phyloP scores from a whole-genome alignment of 92 coral and sea anemone species.

The Zoanthus solanderi region DNA sequence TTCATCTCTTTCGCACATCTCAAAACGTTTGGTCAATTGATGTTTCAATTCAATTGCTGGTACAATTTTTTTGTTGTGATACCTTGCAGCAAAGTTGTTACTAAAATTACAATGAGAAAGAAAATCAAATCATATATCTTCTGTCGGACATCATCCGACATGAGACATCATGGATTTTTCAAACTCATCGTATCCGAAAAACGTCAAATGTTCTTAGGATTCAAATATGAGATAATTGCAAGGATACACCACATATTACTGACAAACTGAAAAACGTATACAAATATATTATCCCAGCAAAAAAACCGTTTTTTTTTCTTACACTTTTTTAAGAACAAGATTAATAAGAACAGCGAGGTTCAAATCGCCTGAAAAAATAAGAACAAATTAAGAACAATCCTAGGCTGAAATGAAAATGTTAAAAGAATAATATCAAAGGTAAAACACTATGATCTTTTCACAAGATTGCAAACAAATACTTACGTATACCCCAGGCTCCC shows the following conservation, averaged over 20 bases:
- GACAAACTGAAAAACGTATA: too few relatives aligned
- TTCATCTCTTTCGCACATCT: background rate
- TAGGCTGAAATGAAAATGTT: too few relatives aligned
- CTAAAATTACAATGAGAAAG: background rate
- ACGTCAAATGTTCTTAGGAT: background rate
- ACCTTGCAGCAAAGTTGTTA: background rate
- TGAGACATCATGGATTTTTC: slow-evolving; percentile 32
- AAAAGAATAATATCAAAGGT: too few relatives aligned
- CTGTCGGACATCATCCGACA: slow-evolving; percentile 31
- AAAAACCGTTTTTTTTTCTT: too few relatives aligned
- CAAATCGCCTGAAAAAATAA: too few relatives aligned
- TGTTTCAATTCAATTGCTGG: background rate
- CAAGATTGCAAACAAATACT: too few relatives aligned
- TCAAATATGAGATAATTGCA: background rate
- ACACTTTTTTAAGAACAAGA: too few relatives aligned
- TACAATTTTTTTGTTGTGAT: background rate
- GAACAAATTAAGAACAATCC: too few relatives aligned
- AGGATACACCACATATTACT: background rate
- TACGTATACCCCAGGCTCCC: too few relatives aligned
- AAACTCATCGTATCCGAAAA: slow-evolving; percentile 20
- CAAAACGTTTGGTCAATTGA: background rate
- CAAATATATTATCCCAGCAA: too few relatives aligned
- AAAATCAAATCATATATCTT: slow-evolving; percentile 32
- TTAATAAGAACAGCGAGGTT: too few relatives aligned
- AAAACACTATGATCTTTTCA: too few relatives aligned